Evolutionary conservation across 2,888 invertebrate species (phyloP), one percentile per base, ranked within the genome.

Genomic region (Cryptocheilus praepositus): DNA sequence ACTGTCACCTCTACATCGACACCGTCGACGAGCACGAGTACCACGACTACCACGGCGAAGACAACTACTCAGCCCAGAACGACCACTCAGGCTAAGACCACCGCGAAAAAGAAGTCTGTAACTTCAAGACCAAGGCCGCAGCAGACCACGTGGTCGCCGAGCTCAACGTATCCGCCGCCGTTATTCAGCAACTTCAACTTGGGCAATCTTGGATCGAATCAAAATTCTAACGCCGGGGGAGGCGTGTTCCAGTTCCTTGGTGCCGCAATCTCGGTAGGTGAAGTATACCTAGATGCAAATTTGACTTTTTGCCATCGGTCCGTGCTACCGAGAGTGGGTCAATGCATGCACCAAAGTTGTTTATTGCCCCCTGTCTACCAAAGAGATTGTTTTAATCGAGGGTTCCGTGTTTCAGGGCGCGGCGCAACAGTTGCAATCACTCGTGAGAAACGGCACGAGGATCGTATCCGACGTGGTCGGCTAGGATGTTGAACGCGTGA

Each of bases 171-270:
- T 70, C 88, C 88, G 25, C 84, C 87, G 11, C 85, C 88, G 22
- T 77, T 88, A 18, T 89, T 89, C 61, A 81, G 83, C 56, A 81
- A 83, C 55, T 85, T 88, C 59, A 79, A 72, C 71, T 82, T 86
- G 64, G 85, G 83, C 46, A 74, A 62, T 52, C 55, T 59, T 21
- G 54, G 58, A 59, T 51, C 54, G 16, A 89, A 88, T 70, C 90
- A 91, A 86, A 90, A 94, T 66, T 91, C 94, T 58, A 93, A 92
- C 63, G 94, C 94, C 18, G 94, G 94, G 67, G 92, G 93, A 87
- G 94, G 94, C 1, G 94, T 95, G 86, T 94, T 94, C 69, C 93
- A 93, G 88, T 94, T 95, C 89, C 90, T 95, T 81, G 94, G 94
- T 80, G 92, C 93, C 82, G 94, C 95, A 63, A 91, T 95, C 83